Evolutionary conservation across 2,113 vertebrate genomes (phyloP).

Genomic region (Oxyura jamaicensis): DNA sequence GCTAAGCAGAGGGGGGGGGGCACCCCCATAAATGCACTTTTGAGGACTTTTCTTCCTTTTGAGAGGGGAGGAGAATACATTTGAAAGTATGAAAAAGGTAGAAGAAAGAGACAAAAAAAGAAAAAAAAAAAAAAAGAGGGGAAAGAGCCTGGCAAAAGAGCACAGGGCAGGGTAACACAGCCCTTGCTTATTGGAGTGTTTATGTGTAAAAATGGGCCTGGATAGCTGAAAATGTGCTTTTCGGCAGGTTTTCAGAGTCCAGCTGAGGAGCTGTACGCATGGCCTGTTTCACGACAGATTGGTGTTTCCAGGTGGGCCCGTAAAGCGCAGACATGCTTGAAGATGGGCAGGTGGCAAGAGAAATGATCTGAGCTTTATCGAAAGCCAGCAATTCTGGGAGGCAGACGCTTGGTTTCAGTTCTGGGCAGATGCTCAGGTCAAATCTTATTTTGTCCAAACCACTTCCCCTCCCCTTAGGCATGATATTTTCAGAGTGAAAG

Average conservation of each 20-base stretch:
- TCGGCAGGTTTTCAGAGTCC: background rate
- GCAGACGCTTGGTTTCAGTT: conserved; percentile 41
- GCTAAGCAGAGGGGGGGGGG: background rate
- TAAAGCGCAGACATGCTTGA: conserved; percentile 4
- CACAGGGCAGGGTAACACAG: background rate
- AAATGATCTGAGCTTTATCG: conserved; percentile 50
- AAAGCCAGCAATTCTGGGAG: conserved; percentile 32
- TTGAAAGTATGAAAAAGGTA: background rate
- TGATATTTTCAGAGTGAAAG: conserved; percentile 59
- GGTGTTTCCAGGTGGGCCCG: background rate
- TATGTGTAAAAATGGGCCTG: background rate
- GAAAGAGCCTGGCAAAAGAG: background rate
- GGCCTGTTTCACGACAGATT: background rate
- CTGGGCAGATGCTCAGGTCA: conserved; percentile 57
- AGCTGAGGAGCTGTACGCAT: background rate
- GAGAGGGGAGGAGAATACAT: background rate
- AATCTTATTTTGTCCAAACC: conserved; percentile 63
- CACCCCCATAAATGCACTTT: background rate
- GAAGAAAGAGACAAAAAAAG: background rate
- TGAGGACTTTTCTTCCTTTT: background rate
- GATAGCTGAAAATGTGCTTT: background rate
- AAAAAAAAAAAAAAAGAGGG: background rate
- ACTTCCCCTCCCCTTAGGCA: conserved; percentile 41
- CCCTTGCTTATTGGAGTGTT: background rate
- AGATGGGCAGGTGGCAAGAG: conserved; percentile 45